These are phyloP conservation scores for Acanthosepion esculentum DNA, from an alignment of 2,888 invertebrate genomes.

Conservation along the genomic window DNA sequence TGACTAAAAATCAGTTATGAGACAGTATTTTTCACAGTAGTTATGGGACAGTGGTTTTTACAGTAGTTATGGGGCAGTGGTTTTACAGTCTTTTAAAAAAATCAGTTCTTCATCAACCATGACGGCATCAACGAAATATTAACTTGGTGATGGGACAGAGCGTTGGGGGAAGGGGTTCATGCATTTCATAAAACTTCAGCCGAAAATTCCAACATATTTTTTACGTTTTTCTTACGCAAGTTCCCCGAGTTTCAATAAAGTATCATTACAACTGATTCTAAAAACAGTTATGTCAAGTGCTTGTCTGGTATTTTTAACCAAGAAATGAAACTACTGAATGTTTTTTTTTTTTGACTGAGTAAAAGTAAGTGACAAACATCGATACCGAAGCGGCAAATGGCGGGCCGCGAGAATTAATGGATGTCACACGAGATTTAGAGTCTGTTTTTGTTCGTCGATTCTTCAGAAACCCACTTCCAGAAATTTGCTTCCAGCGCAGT, in stretches of 20 bases:
- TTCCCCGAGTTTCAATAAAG: neutral
- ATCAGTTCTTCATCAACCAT: too few species aligned
- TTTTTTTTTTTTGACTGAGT: neutral
- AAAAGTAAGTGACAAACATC: neutral
- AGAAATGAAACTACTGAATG: neutral
- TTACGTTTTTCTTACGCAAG: neutral
- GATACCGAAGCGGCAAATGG: neutral
- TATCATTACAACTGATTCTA: neutral
- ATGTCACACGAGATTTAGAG: neutral
- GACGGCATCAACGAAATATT: too few species aligned
- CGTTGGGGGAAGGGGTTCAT: too few species aligned
- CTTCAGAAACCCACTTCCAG: neutral
- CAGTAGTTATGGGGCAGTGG: too few species aligned
- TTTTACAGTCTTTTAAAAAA: too few species aligned
- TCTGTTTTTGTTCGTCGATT: neutral
- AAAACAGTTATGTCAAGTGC: neutral
- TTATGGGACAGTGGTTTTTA: too few species aligned
- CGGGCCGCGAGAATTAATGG: too few species aligned
- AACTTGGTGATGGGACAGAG: too few species aligned
- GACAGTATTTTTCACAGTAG: too few species aligned
- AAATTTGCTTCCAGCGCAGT: neutral
- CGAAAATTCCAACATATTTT: too few species aligned
- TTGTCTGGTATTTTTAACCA: neutral
- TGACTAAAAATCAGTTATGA: too few species aligned
- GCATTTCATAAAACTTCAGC: too few species aligned